A percentile compares a stretch with the other conserved stretches of the same genome.
These are phyloP conservation scores for Aix galericulata DNA, from an alignment of 2,113 vertebrate species.

Conservation along the genomic window DNA sequence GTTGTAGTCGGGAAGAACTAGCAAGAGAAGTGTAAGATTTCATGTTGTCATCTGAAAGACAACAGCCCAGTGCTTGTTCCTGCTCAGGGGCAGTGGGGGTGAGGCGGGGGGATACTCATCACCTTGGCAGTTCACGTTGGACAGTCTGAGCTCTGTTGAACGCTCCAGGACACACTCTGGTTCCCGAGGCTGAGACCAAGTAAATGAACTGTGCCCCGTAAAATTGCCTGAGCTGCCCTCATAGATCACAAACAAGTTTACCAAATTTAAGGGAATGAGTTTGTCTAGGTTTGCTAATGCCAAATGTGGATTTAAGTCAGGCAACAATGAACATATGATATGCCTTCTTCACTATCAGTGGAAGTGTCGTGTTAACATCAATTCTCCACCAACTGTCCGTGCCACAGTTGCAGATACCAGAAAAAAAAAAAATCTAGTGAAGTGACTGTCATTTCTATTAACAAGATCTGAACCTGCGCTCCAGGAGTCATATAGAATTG, in stretches of 20 bases:
- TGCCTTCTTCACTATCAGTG: not conserved
- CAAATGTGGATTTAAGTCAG: not conserved
- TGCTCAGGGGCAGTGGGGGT: not conserved
- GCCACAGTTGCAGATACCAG: not conserved
- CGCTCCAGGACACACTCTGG: not conserved
- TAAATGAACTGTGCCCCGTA: not conserved
- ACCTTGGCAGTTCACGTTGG: not conserved
- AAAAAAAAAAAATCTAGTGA: not conserved
- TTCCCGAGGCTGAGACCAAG: not conserved
- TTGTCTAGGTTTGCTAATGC: not conserved
- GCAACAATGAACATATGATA: not conserved
- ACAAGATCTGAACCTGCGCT: not conserved
- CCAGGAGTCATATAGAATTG: not conserved
- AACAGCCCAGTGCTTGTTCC: not conserved
- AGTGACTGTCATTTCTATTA: not conserved
- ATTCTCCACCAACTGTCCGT: not conserved
- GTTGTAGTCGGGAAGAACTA: not conserved
- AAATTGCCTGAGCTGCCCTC: not conserved
- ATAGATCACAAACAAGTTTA: not conserved
- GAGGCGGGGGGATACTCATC: not conserved
- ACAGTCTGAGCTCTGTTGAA: constrained; percentile 12
- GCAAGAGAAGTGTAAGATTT: not conserved
- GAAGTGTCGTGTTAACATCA: not conserved
- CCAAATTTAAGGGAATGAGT: constrained; percentile 6
- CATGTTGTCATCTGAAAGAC: not conserved